Base-by-base conservation (phyloP, 1,140 invertebrate species). In the Hesperophylax magnus region DNA sequence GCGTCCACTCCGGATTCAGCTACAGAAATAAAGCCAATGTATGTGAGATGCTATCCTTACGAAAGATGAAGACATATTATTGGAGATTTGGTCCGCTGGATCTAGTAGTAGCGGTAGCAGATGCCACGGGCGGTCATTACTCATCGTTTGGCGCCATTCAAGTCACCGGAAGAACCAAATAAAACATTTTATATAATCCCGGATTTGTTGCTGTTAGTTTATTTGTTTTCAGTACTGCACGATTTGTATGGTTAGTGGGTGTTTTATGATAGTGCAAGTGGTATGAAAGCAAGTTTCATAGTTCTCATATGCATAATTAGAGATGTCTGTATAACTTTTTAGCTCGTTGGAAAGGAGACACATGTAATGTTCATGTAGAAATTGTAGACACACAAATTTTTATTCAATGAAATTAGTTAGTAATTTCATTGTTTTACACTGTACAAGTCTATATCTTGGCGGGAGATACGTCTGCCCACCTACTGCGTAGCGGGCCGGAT, bases 71-170 rank as follows among this genome's bases (percentile, higher is more conserved):
- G 58, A 61, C 58, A 24, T 47, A 47, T 47, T 61, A 61, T 61
- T 22, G 58, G 58, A 61, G 58, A 61, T 61, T 61, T 18, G 58
- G 58, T 61, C 58, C 58, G 24, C 58, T 18, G 24, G 15, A 20
- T 61, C 20, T 15, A n/a, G 34, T 6, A 6, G 34, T 34, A 8
- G 34, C 34, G 8, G 34, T 14, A 11, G 39, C 39, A 61, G 58
- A 61, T 18, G 58, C 58, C 24, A 24, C 58, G 58, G 24, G 8
- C 17, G 18, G 58, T 15, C 58, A 22, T 61, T 61, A 61, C 18
- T 61, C 58, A 61, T 61, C 58, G n/a, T 61, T 61, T 61, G 58
- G 18, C 58, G 18, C 58, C 9, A 24, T 60, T 61, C 58, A 24
- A 20, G 58, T 18, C 58, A 61, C 20, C 9, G 24, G 58, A 61